Conservation (phyloP, 2,888 invertebrate genomes). For the Micoletzkya japonica region DNA sequence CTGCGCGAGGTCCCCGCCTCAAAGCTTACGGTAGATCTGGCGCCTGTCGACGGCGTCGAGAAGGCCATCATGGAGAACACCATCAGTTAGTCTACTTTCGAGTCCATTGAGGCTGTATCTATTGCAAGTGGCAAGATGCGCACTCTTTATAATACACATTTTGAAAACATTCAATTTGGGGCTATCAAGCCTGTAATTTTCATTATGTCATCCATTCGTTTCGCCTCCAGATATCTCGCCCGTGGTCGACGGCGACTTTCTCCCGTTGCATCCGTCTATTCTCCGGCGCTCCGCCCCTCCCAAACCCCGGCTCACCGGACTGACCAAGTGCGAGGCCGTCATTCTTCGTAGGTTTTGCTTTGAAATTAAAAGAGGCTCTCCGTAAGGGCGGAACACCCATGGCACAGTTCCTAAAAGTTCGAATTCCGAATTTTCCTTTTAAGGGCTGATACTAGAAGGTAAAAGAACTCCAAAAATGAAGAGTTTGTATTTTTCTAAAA, state of each 20-base stretch:
- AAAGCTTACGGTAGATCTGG: slow-evolving; percentile 7
- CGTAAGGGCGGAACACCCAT: too few relatives aligned
- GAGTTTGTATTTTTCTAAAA: not conserved
- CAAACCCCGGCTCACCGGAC: slow-evolving; percentile 22
- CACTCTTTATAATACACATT: too few relatives aligned
- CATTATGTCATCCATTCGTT: not conserved
- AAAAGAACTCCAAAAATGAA: not conserved
- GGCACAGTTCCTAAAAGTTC: too few relatives aligned
- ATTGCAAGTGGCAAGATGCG: not conserved
- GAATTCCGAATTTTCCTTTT: too few relatives aligned
- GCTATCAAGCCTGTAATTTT: not conserved
- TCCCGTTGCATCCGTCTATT: slow-evolving; percentile 4
- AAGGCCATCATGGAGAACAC: slow-evolving; percentile 24
- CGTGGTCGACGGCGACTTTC: slow-evolving; percentile 23
- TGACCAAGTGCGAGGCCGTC: slow-evolving; percentile 14
- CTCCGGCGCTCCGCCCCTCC: slow-evolving; percentile 16
- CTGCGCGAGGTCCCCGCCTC: slow-evolving; percentile 18
- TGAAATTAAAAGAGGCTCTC: too few relatives aligned
- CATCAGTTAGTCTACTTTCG: not conserved
- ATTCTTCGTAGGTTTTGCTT: slow-evolving; percentile 19
- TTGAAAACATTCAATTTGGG: not conserved
- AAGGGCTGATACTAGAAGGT: too few relatives aligned
- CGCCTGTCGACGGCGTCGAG: slow-evolving; percentile 12
- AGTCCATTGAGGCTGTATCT: not conserved
- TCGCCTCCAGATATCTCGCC: slow-evolving; percentile 14